Base-by-base conservation (phyloP, 1,140 invertebrate genomes). In the Micrasema minimum region DNA sequence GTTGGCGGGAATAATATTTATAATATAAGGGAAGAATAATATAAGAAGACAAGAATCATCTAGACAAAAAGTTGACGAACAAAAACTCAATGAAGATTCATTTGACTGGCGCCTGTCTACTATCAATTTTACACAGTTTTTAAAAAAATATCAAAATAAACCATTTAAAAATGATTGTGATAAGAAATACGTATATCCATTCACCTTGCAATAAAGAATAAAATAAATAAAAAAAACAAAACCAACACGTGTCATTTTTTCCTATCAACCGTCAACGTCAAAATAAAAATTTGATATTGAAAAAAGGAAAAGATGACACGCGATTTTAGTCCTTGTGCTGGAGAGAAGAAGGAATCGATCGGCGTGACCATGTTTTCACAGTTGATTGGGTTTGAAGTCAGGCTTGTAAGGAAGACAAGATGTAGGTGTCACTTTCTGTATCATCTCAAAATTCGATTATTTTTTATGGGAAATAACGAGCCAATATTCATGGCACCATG, bases 351-450 rank as follows among this genome's bases (percentile, higher is more conserved):
- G 50, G 65, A 38, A 16, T 18, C 18, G n/a, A 67, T 11, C 55
- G 12, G 16, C 20, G 41, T 57, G 65, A 5, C 31, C 0, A 22
- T 9, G 35, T 16, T 1, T 12, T 41, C 23, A 53, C 16, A 66
- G 26, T 55, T 67, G 48, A 31, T 20, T 31, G 35, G 16, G 5
- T 67, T 26, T 57, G 50, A 55, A 57, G 53, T n/a, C 68, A 64
- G 61, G 59, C 50, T 70, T 70, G 12, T 66, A 55, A 31, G 26
- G 59, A 61, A 61, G 68, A 74, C 72, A 74, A 48, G 72, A 12
- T 71, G 69, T 74, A 74, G 72, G 72, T 74, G 72, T 74, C 72
- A 71, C 53, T 67, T 74, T 74, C 72, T 68, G 69, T 71, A 74
- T 70, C 72, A 70, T 71, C 72, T 48, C n/a, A 62, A 61, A n/a